Evolutionary conservation across 2,797 vertebrate genomes (phyloP).

Genomic region (Amniataba percoides): DNA sequence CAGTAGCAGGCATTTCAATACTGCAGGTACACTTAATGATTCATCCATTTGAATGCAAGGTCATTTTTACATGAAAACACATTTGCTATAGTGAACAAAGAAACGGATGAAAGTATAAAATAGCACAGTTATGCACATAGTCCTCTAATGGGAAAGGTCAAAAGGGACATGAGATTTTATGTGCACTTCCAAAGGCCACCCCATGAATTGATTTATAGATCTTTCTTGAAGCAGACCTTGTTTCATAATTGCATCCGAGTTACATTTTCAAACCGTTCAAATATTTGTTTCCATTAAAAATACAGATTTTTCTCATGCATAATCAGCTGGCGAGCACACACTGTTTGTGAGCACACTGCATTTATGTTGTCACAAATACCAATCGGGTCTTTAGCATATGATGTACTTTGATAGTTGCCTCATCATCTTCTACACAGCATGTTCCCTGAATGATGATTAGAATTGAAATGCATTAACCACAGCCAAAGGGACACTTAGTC

Average conservation of each 20-base stretch:
- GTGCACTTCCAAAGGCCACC: background rate
- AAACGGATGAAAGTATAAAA: no score
- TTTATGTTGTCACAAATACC: background rate
- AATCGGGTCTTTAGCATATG: conserved; percentile 7
- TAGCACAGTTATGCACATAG: background rate
- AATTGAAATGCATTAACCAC: conserved; percentile 28
- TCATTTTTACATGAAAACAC: background rate
- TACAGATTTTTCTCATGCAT: background rate
- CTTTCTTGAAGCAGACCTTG: background rate
- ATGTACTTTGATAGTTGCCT: conserved; percentile 24
- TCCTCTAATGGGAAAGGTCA: background rate
- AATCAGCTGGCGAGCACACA: background rate
- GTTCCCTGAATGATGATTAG: conserved; percentile 28
- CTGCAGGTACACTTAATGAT: background rate
- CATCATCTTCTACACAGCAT: conserved; percentile 21
- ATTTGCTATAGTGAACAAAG: no score
- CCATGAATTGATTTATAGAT: background rate
- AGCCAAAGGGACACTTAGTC: conserved; percentile 30
- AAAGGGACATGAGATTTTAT: background rate
- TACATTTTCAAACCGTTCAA: background rate
- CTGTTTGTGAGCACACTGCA: background rate
- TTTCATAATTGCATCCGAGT: background rate
- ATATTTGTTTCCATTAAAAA: background rate
- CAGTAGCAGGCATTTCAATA: no score
- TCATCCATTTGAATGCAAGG: background rate